Base-by-base conservation (phyloP, 2,888 invertebrate genomes). In the Scaeva pyrastri region DNA sequence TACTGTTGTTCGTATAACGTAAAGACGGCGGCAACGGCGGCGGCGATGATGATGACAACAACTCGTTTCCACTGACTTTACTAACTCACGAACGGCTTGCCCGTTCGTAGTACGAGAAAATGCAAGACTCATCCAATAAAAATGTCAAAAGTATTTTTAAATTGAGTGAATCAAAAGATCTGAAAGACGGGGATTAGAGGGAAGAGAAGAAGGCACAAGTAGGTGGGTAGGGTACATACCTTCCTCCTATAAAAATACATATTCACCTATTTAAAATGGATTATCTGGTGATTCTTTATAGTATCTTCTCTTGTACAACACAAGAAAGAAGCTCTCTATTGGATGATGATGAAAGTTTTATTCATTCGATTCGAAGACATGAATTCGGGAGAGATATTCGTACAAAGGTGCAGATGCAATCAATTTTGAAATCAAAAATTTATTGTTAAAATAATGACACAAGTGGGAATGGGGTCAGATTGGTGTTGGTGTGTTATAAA, bases 131-230 rank as follows among this genome's bases (percentile, higher is more conserved):
- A 68, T 21, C 21, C 64, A 52, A 79, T 75, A 75, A 66, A 75
- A 84, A 79, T 80, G 75, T 79, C 84, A 79, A 52, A 75, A 71
- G 71, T 80, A 84, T 84, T 84, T 84, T 66, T 75, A 75, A 75
- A 66, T 66, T 50, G 56, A 80, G 48, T 80, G 66, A 80, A 84
- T 72, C 79, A 52, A 52, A 79, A 75, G 45, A 60, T 36, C 75
- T 62, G 8, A 48, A 70, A 76, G n/a, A n/a, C n/a, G n/a, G n/a
- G n/a, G n/a, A n/a, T n/a, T n/a, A n/a, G n/a, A n/a, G n/a, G n/a
- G n/a, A 56, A 23, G 64, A 68, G 48, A 19, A 55, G 16, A n/a
- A n/a, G 62, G 26, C n/a, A n/a, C n/a, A n/a, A n/a, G n/a, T 16
- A 23, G 62, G 45, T 64, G 11, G 31, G 31, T 31, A 31, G 31